Evolutionary conservation across 2,113 vertebrate species (phyloP).

Genomic region (Odocoileus hemionus): DNA sequence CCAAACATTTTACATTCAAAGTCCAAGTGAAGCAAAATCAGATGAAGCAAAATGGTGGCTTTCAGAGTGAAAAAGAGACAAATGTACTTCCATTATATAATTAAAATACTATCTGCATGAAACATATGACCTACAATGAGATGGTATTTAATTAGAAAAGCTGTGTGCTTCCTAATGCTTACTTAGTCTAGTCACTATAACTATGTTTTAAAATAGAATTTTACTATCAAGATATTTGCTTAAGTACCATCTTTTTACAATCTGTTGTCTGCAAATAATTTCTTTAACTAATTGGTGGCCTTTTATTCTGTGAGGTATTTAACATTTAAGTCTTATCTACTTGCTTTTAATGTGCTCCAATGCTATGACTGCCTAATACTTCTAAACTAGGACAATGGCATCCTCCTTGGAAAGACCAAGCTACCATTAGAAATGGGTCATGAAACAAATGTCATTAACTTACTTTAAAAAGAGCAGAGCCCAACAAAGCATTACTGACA

Average conservation of each 20-base stretch:
- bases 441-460: slow-evolving; percentile 74
- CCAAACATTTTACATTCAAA: not conserved
- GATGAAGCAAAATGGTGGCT: not conserved
- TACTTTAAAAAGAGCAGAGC: slow-evolving; percentile 70
- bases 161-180: not conserved
- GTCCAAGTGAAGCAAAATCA: not conserved
- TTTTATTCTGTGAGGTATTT: slow-evolving; percentile 53
- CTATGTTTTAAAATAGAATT: slow-evolving; percentile 47
- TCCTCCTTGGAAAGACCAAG: slow-evolving; percentile 47
- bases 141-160: not conserved
- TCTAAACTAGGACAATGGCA: slow-evolving; percentile 62
- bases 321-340: slow-evolving; percentile 61
- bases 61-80: not conserved
- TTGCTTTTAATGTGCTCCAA: slow-evolving; percentile 52
- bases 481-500: slow-evolving; percentile 68
- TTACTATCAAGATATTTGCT: not conserved
- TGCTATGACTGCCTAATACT: slow-evolving; percentile 42
- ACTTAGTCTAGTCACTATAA: not conserved
- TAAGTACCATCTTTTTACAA: not conserved
- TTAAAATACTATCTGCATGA: not conserved
- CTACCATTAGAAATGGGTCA: slow-evolving; percentile 71
- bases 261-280: not conserved
- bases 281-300: slow-evolving; percentile 37
- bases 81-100: not conserved
- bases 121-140: not conserved